Percentiles rank a stretch among this genome's conserved stretches.
These are phyloP conservation scores for Contarinia nasturtii DNA, from an alignment of 1,140 invertebrate genomes.

Conservation along the genomic window DNA sequence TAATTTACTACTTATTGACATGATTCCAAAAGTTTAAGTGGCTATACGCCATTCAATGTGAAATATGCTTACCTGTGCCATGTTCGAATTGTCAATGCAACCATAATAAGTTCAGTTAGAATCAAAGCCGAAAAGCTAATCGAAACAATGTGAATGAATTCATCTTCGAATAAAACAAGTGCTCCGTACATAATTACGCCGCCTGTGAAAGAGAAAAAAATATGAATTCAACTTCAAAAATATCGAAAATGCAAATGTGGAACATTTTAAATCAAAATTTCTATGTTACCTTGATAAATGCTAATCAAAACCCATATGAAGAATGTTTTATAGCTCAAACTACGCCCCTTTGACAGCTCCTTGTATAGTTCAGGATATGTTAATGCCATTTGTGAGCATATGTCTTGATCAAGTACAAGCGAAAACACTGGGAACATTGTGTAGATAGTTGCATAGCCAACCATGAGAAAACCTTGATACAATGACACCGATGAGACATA, in stretches of 20 bases:
- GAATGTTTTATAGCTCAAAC: constrained; percentile 56
- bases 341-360: constrained; percentile 83
- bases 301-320: constrained; percentile 98
- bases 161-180: constrained; percentile 90
- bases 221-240: background rate
- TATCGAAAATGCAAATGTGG: background rate
- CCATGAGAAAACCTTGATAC: constrained; percentile 97
- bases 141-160: constrained; percentile 97
- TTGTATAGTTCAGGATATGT: constrained; percentile 97
- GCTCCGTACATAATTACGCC: constrained; percentile 99
- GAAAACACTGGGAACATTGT: constrained; percentile 97
- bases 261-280: too few relatives aligned
- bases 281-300: constrained; percentile 94
- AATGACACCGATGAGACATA: constrained; percentile 94
- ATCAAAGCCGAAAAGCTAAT: constrained; percentile 97
- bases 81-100: constrained; percentile 81
- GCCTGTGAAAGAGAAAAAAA: constrained; percentile 37
- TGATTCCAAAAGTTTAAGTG: background rate
- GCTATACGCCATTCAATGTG: background rate
- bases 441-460: constrained; percentile 94
- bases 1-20: background rate
- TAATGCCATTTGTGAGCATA: constrained; percentile 77
- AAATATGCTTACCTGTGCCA: constrained; percentile 41
- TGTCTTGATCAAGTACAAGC: constrained; percentile 81
- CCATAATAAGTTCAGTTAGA: constrained; percentile 96